Evolutionary conservation across 2,113 vertebrate species (phyloP), one percentile per base, ranked within the genome.

Genomic region (Catharus fuscescens): DNA sequence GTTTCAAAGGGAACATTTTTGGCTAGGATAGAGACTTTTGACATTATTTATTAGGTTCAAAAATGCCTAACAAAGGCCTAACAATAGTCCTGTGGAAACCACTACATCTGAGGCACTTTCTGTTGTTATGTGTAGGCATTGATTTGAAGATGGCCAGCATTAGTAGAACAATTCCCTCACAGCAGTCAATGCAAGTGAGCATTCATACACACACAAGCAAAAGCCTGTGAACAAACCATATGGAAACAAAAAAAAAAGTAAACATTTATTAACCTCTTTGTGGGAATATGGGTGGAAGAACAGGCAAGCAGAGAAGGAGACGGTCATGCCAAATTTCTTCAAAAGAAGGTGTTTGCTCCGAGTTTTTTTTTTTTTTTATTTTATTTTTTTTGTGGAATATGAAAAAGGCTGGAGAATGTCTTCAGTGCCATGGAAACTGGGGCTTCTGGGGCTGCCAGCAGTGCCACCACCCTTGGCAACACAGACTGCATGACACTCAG

Each of bases 21-120:
- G 97, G 97, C 97, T 91, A 97, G 96, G 98, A 98, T 97, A 97
- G 98, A 98, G 98, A 98, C 98, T 99, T 98, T 98, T 98, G 98
- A 98, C 95, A 97, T 99, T 98, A 98, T 99, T 99, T 99, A 98
- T 99, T 98, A 98, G 97, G 97, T 98, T 98, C 97, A 97, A 98
- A 98, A 98, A 97, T 97, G 98, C 96, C 90, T 97, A 96, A 98
- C 98, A 98, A 97, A 97, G 97, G 97, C 97, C 92, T 97, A 96
- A 98, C 98, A 98, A 98, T 96, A 96, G 97, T 97, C 53, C 97
- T 97, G 97, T 97, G 98, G 98, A 98, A 98, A 98, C 98, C 97
- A 97, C 96, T 98, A 95, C 98, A 98, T 98, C 98, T 98, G 97
- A 98, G 97, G 96, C 97, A 97, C 97, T 98, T 96, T 96, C 98